A percentile compares a stretch with the other conserved stretches of the same genome.
These are phyloP conservation scores for Coregonus ussuriensis DNA, from an alignment of 2,797 vertebrate species.

Conservation along the genomic window DNA sequence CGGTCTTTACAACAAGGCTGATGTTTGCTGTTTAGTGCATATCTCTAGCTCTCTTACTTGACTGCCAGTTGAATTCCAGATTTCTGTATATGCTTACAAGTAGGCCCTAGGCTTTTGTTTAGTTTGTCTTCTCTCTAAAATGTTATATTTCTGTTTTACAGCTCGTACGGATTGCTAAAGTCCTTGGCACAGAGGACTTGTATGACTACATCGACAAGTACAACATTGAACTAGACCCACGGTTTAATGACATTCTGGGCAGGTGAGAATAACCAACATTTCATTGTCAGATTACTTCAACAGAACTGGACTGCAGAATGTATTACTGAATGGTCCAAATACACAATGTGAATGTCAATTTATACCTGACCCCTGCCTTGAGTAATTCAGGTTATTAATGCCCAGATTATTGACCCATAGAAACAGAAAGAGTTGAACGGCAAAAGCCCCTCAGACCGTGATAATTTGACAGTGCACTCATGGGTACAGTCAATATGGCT, in stretches of 20 bases:
- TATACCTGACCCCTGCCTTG: neutral
- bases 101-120: neutral
- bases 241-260: slow-evolving; percentile 98
- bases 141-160: slow-evolving; percentile 52
- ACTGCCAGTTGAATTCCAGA: neutral
- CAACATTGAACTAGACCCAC: slow-evolving; percentile 98
- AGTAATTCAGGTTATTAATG: too few species aligned
- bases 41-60: neutral
- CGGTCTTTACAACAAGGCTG: neutral
- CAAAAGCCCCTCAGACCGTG: neutral
- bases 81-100: neutral
- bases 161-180: slow-evolving; percentile 99
- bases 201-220: slow-evolving; percentile 99
- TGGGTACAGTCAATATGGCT: neutral
- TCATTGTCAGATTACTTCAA: neutral
- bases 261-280: slow-evolving; percentile 70
- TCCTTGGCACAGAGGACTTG: slow-evolving; percentile 96
- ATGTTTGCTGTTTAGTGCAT: neutral
- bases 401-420: neutral
- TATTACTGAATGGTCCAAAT: neutral
- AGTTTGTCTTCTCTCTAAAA: neutral
- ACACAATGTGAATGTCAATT: neutral
- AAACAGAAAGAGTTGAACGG: neutral
- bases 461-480: too few species aligned
- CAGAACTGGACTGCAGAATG: neutral